phyloP scores from a whole-genome alignment of 2,888 invertebrate genomes.

The Clitarchus hookeri region DNA sequence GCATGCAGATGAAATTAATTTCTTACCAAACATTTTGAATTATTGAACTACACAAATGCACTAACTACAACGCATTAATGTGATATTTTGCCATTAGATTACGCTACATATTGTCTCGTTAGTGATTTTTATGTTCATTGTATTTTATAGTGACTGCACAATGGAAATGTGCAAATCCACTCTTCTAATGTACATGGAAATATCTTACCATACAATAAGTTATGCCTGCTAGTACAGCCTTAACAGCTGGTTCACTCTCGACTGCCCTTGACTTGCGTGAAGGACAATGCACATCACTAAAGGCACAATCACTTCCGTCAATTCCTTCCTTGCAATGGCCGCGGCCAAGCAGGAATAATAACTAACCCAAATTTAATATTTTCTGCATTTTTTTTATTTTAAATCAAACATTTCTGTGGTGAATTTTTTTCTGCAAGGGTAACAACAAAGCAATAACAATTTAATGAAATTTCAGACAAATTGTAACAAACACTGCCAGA shows the following conservation, averaged over 20 bases:
- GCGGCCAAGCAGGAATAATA: background rate
- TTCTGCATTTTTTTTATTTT: background rate
- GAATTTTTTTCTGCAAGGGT: background rate
- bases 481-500: background rate
- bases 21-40: background rate
- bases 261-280: background rate
- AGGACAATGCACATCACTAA: slow-evolving; percentile 1
- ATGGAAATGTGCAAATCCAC: background rate
- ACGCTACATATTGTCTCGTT: background rate
- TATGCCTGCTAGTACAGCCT: background rate
- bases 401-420: background rate
- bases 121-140: background rate
- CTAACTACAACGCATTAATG: background rate
- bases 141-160: background rate
- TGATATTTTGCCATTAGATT: background rate
- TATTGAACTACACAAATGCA: background rate
- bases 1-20: background rate
- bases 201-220: background rate
- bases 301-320: background rate
- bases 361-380: background rate
- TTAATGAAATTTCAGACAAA: background rate
- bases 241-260: background rate
- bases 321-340: background rate
- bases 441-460: background rate
- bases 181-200: background rate